A percentile compares a stretch with the other conserved stretches of the same genome.
Conservation (phyloP, 2,888 invertebrate species). For the Mamestra brassicae region DNA sequence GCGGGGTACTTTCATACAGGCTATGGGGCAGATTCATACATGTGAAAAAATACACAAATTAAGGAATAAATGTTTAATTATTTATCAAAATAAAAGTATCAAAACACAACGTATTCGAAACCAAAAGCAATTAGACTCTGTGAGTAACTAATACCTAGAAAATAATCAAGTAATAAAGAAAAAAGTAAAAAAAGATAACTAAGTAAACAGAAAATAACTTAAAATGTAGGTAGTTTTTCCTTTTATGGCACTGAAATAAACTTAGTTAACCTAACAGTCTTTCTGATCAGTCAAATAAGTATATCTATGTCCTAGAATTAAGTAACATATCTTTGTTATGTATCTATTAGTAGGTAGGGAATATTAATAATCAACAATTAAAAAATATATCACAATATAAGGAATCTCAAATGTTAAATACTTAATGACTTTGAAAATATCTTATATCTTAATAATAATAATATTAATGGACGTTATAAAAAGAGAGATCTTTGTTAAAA, state of each 20-base stretch:
- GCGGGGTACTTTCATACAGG: too few relatives aligned
- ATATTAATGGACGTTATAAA: constrained; percentile 13
- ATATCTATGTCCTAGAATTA: neutral
- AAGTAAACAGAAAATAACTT: constrained; percentile 2
- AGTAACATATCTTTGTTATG: neutral
- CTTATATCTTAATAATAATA: neutral
- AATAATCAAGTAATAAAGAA: neutral
- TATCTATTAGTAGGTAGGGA: neutral
- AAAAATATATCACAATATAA: neutral
- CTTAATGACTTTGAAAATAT: neutral
- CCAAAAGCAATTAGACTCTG: constrained; percentile 1
- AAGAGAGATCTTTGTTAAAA: constrained; percentile 14
- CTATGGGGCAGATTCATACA: too few relatives aligned
- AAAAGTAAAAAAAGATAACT: neutral
- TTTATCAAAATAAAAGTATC: neutral
- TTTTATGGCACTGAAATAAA: constrained; percentile 4
- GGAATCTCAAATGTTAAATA: neutral
- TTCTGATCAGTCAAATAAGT: constrained; percentile 3
- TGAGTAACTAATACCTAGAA: neutral
- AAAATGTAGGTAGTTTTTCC: constrained; percentile 2
- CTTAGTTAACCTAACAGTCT: constrained; percentile 5
- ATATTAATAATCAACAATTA: neutral
- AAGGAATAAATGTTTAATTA: neutral
- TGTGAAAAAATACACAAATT: neutral
- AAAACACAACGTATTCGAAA: constrained; percentile 3